A percentile compares a stretch with the other conserved stretches of the same genome.
phyloP scores from a whole-genome alignment of 1,140 invertebrate genomes.

The Leucophenga varia region DNA sequence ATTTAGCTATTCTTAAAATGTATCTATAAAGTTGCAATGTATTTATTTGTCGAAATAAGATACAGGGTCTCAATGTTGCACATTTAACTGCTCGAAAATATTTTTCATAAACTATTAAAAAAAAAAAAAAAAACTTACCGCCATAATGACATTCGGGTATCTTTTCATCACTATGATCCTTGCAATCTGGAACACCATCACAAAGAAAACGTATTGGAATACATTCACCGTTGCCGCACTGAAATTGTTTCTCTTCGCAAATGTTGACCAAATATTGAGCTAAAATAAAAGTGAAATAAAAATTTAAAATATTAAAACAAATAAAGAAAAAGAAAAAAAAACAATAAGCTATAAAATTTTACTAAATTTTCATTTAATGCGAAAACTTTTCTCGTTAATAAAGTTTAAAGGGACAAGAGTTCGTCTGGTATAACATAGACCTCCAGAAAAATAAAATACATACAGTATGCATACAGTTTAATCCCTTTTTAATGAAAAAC shows the following conservation, averaged over 20 bases:
- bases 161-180: conserved; percentile 77
- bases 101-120: no score
- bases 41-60: no score
- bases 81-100: no score
- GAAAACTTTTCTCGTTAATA: conserved; percentile 48
- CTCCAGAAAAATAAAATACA: no score
- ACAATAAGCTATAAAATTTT: conserved; percentile 41
- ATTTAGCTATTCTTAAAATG: no score
- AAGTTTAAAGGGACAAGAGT: conserved; percentile 17
- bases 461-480: no score
- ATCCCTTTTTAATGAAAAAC: conserved; percentile 43
- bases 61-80: no score
- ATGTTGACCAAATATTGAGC: conserved; percentile 28
- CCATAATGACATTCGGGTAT: no score
- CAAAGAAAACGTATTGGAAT: conserved; percentile 80
- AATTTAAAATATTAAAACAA: conserved; percentile 4
- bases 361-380: conserved; percentile 51
- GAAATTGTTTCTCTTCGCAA: conserved; percentile 72
- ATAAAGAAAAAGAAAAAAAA: conserved; percentile 39
- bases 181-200: conserved; percentile 76
- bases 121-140: no score
- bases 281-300: conserved; percentile 22
- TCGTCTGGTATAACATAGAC: no score
- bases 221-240: conserved; percentile 75
- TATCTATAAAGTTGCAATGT: no score